These are phyloP conservation scores for Zaprionus africanus DNA, from an alignment of 1,140 invertebrate genomes.

Conservation along the genomic window DNA sequence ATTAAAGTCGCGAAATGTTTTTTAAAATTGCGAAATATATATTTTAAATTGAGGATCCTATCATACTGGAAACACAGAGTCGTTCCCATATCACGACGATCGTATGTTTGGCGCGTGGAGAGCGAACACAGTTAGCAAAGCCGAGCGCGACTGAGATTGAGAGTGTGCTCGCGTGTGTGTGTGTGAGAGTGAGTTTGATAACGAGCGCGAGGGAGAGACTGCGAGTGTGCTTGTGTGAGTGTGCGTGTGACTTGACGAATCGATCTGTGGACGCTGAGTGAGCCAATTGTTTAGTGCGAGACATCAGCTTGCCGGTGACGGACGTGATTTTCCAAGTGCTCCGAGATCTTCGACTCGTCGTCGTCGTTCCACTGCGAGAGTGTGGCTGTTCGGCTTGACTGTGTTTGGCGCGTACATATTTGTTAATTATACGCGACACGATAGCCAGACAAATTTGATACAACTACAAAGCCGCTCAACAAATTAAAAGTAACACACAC, in stretches of 20 bases:
- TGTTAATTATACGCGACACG: constrained; percentile 59
- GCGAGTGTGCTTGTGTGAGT: neutral
- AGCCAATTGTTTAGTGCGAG: constrained; percentile 47
- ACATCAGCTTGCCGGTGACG: constrained; percentile 51
- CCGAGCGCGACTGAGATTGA: constrained; percentile 11
- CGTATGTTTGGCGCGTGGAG: neutral
- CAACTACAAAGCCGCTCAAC: constrained; percentile 23
- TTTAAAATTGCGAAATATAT: no score
- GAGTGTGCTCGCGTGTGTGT: neutral
- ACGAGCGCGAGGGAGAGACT: neutral
- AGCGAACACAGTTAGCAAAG: neutral
- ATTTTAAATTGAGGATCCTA: no score
- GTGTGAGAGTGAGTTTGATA: neutral
- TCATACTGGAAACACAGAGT: neutral
- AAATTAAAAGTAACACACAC: constrained; percentile 30
- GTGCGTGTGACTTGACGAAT: neutral
- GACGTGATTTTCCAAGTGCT: constrained; percentile 33
- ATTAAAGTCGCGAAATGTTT: no score
- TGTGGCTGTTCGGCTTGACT: constrained; percentile 3
- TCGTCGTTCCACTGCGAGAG: constrained; percentile 45
- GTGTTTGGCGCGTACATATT: constrained; percentile 27
- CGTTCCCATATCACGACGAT: neutral
- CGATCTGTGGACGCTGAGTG: constrained; percentile 14
- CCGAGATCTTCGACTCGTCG: constrained; percentile 10
- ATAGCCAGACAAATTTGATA: constrained; percentile 36